phyloP scores from a whole-genome alignment of 2,888 invertebrate species.

The Oithona nana region DNA sequence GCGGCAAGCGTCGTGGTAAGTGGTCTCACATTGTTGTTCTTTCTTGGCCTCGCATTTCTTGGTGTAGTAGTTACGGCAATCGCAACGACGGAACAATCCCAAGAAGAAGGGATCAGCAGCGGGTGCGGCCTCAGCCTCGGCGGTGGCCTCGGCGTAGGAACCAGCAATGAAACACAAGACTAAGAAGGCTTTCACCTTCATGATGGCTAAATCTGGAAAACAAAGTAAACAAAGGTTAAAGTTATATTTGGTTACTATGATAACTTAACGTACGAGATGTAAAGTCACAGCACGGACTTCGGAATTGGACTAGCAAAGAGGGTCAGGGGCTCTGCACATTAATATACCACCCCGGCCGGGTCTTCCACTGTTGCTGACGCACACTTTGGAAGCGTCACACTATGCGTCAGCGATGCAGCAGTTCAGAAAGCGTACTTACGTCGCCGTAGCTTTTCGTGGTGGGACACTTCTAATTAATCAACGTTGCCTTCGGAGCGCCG shows the following conservation, averaged over 20 bases:
- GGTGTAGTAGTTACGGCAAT: slow-evolving; percentile 10
- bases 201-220: not conserved
- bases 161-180: not conserved
- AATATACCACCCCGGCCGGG: not conserved
- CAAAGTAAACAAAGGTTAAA: not conserved
- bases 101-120: slow-evolving; percentile 5
- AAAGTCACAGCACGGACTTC: not conserved
- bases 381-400: too few species aligned
- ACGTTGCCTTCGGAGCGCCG: too few species aligned
- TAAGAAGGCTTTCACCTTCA: too few species aligned
- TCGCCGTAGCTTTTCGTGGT: too few species aligned
- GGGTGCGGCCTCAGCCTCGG: not conserved
- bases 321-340: not conserved
- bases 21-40: not conserved
- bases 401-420: too few species aligned
- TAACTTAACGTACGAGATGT: too few species aligned
- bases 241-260: too few species aligned
- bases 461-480: too few species aligned
- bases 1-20: not conserved
- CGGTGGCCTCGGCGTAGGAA: not conserved
- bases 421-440: too few species aligned
- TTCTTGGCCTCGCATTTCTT: not conserved
- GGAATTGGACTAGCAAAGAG: not conserved
- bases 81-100: not conserved
- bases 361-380: not conserved